A percentile compares a stretch with the other conserved stretches of the same genome.
Evolutionary conservation across 2,888 invertebrate species (phyloP).

Genomic region (Ramazzottius varieornatus): DNA sequence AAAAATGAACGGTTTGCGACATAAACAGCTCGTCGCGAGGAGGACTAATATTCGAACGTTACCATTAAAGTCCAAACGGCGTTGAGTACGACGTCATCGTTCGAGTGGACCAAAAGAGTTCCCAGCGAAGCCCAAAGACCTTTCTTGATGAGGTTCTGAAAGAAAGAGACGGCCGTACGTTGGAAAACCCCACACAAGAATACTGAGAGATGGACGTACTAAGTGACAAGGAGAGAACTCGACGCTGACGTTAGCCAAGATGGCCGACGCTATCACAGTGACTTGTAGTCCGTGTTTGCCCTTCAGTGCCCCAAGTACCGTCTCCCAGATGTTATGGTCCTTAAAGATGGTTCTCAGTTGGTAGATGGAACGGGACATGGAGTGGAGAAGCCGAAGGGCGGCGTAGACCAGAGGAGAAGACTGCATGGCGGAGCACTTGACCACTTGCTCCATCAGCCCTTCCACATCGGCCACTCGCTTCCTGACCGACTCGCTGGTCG

Average conservation of each 20-base stretch:
- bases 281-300: not conserved
- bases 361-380: not conserved
- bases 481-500: too few relatives aligned
- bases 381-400: not conserved
- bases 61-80: not conserved
- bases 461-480: too few relatives aligned
- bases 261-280: not conserved
- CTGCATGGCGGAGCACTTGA: too few relatives aligned
- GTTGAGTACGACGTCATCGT: not conserved
- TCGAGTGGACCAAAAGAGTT: not conserved
- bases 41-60: too few relatives aligned
- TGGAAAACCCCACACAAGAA: not conserved
- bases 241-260: not conserved
- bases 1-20: too few relatives aligned
- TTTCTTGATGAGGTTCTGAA: not conserved
- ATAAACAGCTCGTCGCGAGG: too few relatives aligned
- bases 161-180: not conserved
- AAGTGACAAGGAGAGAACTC: not conserved
- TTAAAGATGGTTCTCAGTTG: not conserved
- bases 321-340: not conserved
- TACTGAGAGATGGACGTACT: not conserved
- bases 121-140: not conserved
- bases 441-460: too few relatives aligned
- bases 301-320: not conserved
- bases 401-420: not conserved